Conservation (phyloP, 2,797 vertebrate genomes). For the Balearica regulorum region DNA sequence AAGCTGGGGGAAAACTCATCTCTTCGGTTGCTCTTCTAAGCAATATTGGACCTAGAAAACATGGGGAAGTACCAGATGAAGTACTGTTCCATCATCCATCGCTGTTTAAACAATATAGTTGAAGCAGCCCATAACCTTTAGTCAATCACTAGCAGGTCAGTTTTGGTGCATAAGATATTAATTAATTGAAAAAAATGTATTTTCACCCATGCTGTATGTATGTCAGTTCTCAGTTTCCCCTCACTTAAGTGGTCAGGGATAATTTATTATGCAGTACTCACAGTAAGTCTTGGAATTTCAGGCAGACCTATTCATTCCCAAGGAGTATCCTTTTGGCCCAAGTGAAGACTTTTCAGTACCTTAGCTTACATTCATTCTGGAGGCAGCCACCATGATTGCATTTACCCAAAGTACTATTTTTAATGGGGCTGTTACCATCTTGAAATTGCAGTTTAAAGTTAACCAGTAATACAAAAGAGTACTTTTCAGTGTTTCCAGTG, state of each 20-base stretch:
- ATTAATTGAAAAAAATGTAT: background rate
- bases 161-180: background rate
- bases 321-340: background rate
- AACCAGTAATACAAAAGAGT: slow-evolving; percentile 23
- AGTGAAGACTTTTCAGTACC: background rate
- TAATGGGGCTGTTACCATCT: slow-evolving; percentile 73
- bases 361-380: slow-evolving; percentile 20
- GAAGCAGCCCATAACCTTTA: background rate
- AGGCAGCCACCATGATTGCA: slow-evolving; percentile 21
- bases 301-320: background rate
- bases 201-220: background rate
- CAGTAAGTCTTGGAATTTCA: background rate
- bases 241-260: background rate
- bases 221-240: background rate
- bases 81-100: background rate
- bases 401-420: slow-evolving; percentile 29
- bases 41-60: background rate
- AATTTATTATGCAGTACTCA: background rate
- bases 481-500: slow-evolving; percentile 48
- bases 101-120: background rate
- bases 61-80: background rate
- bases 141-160: background rate
- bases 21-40: background rate
- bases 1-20: background rate
- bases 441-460: slow-evolving; percentile 60